Base-by-base conservation (phyloP, 2,888 invertebrate genomes). In the Hirtodrosophila alboralis region DNA sequence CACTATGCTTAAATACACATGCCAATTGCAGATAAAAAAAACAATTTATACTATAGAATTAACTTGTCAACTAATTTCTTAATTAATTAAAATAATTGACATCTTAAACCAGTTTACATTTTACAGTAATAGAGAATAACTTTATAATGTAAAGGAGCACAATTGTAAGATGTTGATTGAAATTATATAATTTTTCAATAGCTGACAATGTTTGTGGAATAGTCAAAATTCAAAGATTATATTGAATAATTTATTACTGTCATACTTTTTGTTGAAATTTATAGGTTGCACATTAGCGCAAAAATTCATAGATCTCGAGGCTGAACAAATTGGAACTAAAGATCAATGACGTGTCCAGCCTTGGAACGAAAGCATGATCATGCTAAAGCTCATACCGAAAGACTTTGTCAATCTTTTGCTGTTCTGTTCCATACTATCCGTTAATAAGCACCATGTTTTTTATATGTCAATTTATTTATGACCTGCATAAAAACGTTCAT, bases 391-490 rank as follows among this genome's bases (percentile, higher is more conserved):
- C 6, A 51, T 37, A 5, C 7, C 30, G 26, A 23, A 21, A 28
- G 36, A 52, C 59, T 59, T 47, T 38, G 63, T 38, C 57, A 57
- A 65, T 57, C 57, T 57, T 8, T 27, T 9, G 37, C 13, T 30
- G 36, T 37, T 58, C 49, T 40, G 23, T 28, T 43, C 27, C 41
- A 64, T 47, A 21, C 45, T 9, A 26, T 21, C 28, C 33, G 36
- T 51, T 62, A 53, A 70, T 48, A 59, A 65, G 49, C 59, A 56
- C 12, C 69, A 57, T 57, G 68, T 58, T 67, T 61, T 76, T 69
- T 73, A 75, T 78, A 54, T 71, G 69, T 63, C 71, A 83, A 78
- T 59, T 69, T 66, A 63, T 69, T 60, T 75, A 75, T 53, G 81
- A 75, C 57, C 53, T 58, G 51, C 38, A 53, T 53, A 49, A 33